These are phyloP conservation scores for Columba janthina DNA, from an alignment of 2,113 vertebrate species.

Conservation along the genomic window DNA sequence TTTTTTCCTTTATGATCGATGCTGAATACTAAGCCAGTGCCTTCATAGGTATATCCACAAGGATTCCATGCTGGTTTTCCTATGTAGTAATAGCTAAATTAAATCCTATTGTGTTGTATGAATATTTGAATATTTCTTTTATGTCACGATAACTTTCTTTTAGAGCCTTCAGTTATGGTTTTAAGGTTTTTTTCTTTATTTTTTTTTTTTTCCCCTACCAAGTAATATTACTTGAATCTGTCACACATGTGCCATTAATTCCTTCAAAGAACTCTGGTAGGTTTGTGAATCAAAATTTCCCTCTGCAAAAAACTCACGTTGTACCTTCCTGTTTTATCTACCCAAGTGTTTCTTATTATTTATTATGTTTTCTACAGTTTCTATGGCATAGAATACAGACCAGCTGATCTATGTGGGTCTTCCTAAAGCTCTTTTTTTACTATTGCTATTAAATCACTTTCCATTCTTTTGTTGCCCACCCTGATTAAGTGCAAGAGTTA, in stretches of 20 bases:
- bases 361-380: constrained; percentile 1
- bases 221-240: background rate
- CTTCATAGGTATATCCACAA: background rate
- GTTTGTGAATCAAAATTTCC: background rate
- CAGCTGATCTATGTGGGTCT: background rate
- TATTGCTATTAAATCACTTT: background rate
- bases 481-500: constrained; percentile 5
- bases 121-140: background rate
- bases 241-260: background rate
- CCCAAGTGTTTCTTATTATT: background rate
- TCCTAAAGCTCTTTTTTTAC: background rate
- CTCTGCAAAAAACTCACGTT: background rate
- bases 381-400: background rate
- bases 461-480: background rate
- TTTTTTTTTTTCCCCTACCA: background rate
- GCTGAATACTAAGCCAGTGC: background rate
- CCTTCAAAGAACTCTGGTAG: background rate
- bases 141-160: background rate
- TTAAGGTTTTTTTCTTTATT: background rate
- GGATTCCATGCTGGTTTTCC: background rate
- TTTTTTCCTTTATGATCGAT: background rate
- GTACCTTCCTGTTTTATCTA: background rate
- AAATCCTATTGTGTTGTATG: background rate
- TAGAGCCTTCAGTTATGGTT: background rate
- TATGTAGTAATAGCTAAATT: background rate